Conservation (phyloP, 2,113 vertebrate genomes). For the Montifringilla adamsi region DNA sequence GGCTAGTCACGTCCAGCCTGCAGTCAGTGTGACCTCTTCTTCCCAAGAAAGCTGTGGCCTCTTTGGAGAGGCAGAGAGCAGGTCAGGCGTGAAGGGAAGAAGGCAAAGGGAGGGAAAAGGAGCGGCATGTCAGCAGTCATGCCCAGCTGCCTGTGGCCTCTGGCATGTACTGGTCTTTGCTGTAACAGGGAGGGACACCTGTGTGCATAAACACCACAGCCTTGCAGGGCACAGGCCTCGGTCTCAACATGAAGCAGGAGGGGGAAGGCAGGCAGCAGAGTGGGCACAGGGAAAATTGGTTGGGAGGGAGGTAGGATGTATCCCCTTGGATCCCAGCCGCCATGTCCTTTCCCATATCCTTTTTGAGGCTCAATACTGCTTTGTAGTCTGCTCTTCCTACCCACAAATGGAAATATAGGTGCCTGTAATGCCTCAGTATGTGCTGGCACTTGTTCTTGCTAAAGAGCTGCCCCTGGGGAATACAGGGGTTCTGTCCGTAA, state of each 20-base stretch:
- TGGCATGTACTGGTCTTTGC: neutral
- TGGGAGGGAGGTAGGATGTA: neutral
- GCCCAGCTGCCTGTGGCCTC: neutral
- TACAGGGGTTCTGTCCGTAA: rapidly evolving
- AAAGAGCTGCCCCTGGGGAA: neutral
- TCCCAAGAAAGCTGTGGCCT: neutral
- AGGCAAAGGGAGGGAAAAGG: constrained; percentile 2
- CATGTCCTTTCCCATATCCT: neutral
- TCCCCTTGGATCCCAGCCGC: neutral
- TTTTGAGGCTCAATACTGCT: neutral
- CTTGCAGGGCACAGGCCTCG: neutral
- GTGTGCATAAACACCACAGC: neutral
- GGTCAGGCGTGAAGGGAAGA: constrained; percentile 32
- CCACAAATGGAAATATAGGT: neutral
- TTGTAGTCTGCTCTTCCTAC: neutral
- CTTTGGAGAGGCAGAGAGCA: constrained; percentile 1
- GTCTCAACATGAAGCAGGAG: neutral
- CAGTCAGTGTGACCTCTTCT: constrained; percentile 12
- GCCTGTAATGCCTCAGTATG: neutral
- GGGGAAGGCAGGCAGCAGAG: neutral
- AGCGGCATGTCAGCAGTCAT: neutral
- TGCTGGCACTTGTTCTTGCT: neutral
- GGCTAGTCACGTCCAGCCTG: neutral
- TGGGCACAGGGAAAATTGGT: neutral
- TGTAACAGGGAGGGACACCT: neutral